Evolutionary conservation across 2,113 vertebrate species (phyloP), one percentile per base, ranked within the genome.

Genomic region (Hippocampus comes): DNA sequence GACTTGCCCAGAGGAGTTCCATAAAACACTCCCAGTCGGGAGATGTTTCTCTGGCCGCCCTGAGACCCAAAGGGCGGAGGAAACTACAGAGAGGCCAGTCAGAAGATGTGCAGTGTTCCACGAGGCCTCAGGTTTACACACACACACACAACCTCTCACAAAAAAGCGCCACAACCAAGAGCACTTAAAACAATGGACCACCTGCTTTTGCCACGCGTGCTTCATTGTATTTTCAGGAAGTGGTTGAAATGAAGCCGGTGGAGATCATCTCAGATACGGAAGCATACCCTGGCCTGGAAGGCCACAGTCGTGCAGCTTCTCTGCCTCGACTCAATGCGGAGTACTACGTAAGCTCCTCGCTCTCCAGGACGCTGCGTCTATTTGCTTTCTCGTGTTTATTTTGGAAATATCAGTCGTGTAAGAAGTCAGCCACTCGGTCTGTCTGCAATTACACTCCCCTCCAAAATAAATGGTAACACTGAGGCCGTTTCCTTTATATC

Each of bases 241-340:
- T 91, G 72, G 92, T 94, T 56, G 96, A 97, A 75, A 94, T 95
- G 92, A 94, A 87, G 86, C 91, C 93, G 76, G 92, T 94, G 82
- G 93, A 94, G 67, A 88, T 93, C 77, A 83, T 88, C 1, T 88
- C 93, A 4, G 94, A 94, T 0, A 84, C 89, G 8, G 95, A 94
- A 48, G 91, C 87, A 15, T 94, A 93, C 15, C 93, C 92, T 0
- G 90, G 89, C 53, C 88, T 98, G 91, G 96, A 97, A 85, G 94
- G 90, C 78, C 96, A 98, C 70, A 92, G 93, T 7, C 87, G 96
- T 76, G 97, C 97, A 0, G 95, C 96, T 1, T 99, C 97, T 67
- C 96, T 99, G 94, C 97, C 97, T 0, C 92, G 96, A 53, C 93
- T 98, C 73, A 97, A 96, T 0, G 94, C 95, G 0, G 96, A 97